These are phyloP conservation scores for Poecile atricapillus DNA, from an alignment of 2,113 vertebrate genomes.

Conservation along the genomic window DNA sequence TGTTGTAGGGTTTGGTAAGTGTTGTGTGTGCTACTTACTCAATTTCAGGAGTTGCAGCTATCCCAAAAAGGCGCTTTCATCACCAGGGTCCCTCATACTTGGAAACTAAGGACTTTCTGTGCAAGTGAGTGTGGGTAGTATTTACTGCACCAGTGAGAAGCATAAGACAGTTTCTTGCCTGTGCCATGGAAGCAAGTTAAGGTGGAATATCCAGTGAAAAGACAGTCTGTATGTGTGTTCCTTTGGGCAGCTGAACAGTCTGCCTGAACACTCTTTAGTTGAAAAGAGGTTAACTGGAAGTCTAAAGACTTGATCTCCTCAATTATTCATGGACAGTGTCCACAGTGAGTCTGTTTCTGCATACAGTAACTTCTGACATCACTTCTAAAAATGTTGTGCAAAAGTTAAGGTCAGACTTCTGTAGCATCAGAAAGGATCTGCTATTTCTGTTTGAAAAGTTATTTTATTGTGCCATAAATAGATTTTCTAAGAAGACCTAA, in stretches of 20 bases:
- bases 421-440: neutral
- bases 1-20: neutral
- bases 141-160: neutral
- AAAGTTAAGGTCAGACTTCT: neutral
- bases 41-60: neutral
- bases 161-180: neutral
- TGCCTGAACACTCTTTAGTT: neutral
- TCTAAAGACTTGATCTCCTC: neutral
- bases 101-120: neutral
- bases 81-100: neutral
- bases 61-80: neutral
- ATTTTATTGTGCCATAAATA: neutral
- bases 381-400: neutral
- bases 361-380: neutral
- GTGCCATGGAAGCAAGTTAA: neutral
- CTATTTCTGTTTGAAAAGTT: neutral
- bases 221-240: neutral
- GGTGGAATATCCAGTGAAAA: neutral
- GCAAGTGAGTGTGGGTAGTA: neutral
- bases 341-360: neutral
- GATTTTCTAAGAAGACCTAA: neutral
- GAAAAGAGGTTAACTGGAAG: constrained; percentile 6
- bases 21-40: neutral
- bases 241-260: neutral
- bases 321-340: neutral